These are phyloP conservation scores for Megaceryle torquata DNA, from an alignment of 2,113 vertebrate genomes.

Conservation along the genomic window DNA sequence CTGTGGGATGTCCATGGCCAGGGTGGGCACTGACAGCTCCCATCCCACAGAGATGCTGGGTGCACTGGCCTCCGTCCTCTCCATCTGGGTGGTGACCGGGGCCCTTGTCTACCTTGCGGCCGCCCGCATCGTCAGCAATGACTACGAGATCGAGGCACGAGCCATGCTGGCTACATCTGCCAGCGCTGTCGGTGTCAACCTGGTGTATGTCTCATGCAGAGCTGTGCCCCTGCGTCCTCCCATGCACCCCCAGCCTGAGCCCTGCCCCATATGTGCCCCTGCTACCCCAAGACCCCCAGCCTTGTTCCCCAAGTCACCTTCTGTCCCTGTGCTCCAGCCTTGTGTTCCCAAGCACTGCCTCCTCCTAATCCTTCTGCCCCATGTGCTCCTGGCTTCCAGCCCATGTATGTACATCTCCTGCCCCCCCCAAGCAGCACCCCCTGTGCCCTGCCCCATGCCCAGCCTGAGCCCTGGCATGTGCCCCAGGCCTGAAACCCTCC, in stretches of 20 bases:
- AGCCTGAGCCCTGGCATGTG: not conserved
- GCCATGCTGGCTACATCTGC: constrained; percentile 93
- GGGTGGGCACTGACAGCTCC: not conserved
- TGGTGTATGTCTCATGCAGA: constrained; percentile 78
- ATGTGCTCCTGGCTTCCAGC: not conserved
- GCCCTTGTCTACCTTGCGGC: constrained; percentile 90
- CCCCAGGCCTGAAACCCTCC: not conserved
- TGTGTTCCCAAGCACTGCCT: accelerated
- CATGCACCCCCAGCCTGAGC: not conserved
- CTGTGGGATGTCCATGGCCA: accelerated
- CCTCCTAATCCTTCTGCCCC: not conserved
- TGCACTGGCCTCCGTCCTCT: constrained; percentile 88
- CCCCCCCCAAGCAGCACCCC: not conserved
- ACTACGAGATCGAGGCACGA: constrained; percentile 91
- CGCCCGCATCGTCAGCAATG: constrained; percentile 86
- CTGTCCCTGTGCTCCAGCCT: not conserved
- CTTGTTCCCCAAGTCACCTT: not conserved
- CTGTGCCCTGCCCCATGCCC: not conserved
- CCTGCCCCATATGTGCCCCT: accelerated
- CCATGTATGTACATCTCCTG: accelerated
- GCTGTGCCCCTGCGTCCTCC: accelerated
- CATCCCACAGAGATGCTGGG: constrained; percentile 86
- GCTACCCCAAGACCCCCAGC: not conserved
- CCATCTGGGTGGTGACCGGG: constrained; percentile 94
- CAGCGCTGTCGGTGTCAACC: constrained; percentile 87